phyloP scores from a whole-genome alignment of 2,113 vertebrate genomes.

The Actenoides hombroni region DNA sequence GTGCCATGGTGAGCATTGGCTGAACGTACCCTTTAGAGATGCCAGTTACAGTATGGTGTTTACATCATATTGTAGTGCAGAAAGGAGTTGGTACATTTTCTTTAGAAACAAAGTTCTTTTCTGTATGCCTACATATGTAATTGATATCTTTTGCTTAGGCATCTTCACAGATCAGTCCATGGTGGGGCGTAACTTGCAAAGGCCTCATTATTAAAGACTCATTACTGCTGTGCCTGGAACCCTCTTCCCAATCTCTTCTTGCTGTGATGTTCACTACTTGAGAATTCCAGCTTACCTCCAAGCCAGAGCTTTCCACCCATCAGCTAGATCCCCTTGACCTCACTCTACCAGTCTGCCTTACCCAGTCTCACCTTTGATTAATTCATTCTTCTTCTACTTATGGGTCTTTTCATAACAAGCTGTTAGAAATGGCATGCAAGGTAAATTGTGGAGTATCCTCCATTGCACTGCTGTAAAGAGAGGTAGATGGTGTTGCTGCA shows the following conservation, averaged over 20 bases:
- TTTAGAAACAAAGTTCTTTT: background rate
- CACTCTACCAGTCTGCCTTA: background rate
- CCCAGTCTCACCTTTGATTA: background rate
- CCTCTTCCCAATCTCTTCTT: background rate
- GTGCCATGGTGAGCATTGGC: background rate
- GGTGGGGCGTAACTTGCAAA: background rate
- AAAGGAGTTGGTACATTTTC: background rate
- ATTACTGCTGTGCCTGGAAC: background rate
- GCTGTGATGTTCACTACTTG: accelerated
- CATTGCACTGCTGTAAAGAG: background rate
- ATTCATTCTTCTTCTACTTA: background rate
- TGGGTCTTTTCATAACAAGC: background rate
- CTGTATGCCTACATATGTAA: background rate
- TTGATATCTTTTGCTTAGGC: background rate
- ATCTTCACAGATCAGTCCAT: background rate
- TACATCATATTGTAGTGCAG: background rate
- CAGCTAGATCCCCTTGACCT: background rate
- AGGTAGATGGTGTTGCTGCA: background rate
- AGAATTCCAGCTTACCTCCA: background rate
- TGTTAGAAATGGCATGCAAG: background rate
- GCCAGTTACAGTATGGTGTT: background rate
- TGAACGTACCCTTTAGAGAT: background rate
- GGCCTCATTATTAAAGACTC: background rate
- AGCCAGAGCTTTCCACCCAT: background rate
- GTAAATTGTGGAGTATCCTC: background rate